A percentile compares a stretch with the other conserved stretches of the same genome.
These are phyloP conservation scores for Micromys minutus DNA, from an alignment of 2,113 vertebrate species.

Conservation along the genomic window DNA sequence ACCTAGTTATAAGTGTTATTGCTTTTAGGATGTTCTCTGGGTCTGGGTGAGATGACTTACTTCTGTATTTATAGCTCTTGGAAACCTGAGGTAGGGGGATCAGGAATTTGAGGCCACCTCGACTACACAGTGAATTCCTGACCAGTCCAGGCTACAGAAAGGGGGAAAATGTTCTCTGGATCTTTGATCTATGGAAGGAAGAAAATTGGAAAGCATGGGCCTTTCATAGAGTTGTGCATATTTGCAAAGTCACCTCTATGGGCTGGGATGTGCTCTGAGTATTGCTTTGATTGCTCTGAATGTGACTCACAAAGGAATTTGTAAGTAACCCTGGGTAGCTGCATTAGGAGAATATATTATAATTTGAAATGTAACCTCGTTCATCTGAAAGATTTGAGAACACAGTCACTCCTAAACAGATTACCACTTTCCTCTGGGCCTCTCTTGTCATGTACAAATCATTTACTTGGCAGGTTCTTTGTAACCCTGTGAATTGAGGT, in stretches of 20 bases:
- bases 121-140: neutral
- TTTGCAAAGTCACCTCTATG: neutral
- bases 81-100: neutral
- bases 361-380: neutral
- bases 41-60: neutral
- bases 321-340: neutral
- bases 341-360: neutral
- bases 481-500: constrained; percentile 43
- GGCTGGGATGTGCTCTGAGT: neutral
- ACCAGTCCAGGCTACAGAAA: neutral
- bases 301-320: constrained; percentile 24
- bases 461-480: constrained; percentile 52
- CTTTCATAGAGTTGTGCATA: neutral
- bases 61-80: neutral
- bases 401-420: neutral
- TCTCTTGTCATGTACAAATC: neutral
- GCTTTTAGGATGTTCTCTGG: neutral
- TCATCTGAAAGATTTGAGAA: constrained; percentile 27
- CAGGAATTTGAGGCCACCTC: neutral
- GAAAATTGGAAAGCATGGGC: neutral
- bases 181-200: constrained; percentile 10
- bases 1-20: neutral
- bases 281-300: constrained; percentile 16
- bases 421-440: neutral
- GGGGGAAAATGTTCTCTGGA: neutral